Evolutionary conservation across 1,140 invertebrate species (phyloP), one percentile per base, ranked within the genome.

Genomic region (Vanessa tameamea): DNA sequence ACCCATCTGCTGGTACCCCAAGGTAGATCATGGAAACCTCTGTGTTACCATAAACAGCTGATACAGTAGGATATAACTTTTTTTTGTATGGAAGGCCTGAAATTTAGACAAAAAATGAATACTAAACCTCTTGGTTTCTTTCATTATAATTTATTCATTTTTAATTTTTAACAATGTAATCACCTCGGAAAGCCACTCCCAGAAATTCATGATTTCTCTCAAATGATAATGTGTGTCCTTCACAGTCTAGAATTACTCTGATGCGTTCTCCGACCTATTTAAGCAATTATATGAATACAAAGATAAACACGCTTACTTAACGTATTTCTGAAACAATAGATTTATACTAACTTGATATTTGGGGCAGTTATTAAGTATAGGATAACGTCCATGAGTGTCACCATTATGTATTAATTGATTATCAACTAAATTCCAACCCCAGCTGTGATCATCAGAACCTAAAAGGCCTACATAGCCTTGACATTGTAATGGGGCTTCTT

Each of bases 11-110:
- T 20, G 98, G 98, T 63, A 96, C 96, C 74, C 98, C 99, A 78
- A 99, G 93, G 92, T 99, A 99, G n/a, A 99, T 97, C 98, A 99
- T 99, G 31, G 98, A 99, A n/a, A 99, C 98, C 95, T 99, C 99
- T 47, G 98, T 99, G 91, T 99, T 99, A 75, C 98, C 99, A 94
- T 99, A 99, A 47, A 99, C 99, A 67, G 98, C 98, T 71, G 98
- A 99, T 73, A 99, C 97, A 74, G 98, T 97, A 72, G 99, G 99
- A 93, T 98, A 99, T 65, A 99, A 93, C 92, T 96, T 97, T 91
- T 97, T 98, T 87, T 97, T 97, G 20, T 66, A 66, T 77, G 98
- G 98, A 87, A 99, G 95, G 76, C 98, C 97, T 98, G 89, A 65
- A 94, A 95, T 50, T 78, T n/a, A 23, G 1, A 55, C 75, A 74